Conservation (phyloP, 2,888 invertebrate genomes). For the Dione juno region DNA sequence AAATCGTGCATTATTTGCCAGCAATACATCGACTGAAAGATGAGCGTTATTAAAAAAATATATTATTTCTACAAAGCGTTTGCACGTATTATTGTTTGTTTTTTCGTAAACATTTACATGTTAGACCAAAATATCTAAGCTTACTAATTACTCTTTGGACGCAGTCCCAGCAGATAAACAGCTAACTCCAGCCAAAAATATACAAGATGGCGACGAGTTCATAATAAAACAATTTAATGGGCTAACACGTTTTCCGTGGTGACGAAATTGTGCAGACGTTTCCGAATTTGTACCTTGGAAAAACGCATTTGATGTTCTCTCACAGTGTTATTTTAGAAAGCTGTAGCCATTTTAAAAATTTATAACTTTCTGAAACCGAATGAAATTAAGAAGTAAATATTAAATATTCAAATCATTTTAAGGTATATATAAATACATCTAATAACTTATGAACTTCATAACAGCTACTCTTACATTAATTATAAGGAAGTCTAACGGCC, state of each 20-base stretch:
- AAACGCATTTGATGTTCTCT: conserved; percentile 8
- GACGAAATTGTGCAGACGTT: conserved; percentile 82
- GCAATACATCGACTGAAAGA: conserved; percentile 26
- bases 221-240: conserved; percentile 84
- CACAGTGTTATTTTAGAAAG: conserved; percentile 3
- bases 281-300: conserved; percentile 58
- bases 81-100: conserved; percentile 40
- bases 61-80: conserved; percentile 3
- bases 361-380: not conserved
- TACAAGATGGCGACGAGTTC: conserved; percentile 82
- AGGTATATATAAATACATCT: not conserved
- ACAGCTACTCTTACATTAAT: not conserved
- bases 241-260: conserved; percentile 83
- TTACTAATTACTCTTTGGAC: conserved; percentile 82
- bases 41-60: conserved; percentile 25
- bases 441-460: not conserved
- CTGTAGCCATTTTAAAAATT: not conserved
- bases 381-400: too few species aligned
- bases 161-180: conserved; percentile 82
- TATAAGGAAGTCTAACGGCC: conserved; percentile 13
- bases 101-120: conserved; percentile 55
- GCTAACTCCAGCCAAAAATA: conserved; percentile 82
- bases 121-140: conserved; percentile 70
- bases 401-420: too few species aligned
- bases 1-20: conserved; percentile 26